Conservation (phyloP, 2,113 vertebrate species). For the Trachemys scripta region DNA sequence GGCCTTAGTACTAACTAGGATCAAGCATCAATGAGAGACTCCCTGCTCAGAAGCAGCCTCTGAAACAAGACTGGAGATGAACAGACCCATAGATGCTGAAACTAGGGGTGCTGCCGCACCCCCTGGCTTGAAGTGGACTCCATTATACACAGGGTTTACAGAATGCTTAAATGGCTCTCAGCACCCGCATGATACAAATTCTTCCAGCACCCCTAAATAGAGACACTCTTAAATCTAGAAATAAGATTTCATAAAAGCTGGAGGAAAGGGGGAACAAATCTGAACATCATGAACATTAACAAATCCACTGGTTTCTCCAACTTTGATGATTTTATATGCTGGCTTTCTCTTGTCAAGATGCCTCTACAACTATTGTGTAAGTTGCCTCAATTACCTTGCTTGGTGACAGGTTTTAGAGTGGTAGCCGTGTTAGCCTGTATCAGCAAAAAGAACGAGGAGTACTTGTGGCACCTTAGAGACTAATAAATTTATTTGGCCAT, state of each 20-base stretch:
- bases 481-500: too few relatives aligned
- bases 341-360: slow-evolving; percentile 15
- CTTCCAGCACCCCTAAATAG: not conserved
- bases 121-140: too few relatives aligned
- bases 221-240: not conserved
- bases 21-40: not conserved
- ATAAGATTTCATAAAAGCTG: not conserved
- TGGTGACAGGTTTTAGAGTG: too few relatives aligned
- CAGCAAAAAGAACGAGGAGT: too few relatives aligned
- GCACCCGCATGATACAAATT: too few relatives aligned
- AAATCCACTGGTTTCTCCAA: slow-evolving; percentile 35
- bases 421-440: too few relatives aligned
- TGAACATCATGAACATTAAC: not conserved
- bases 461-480: too few relatives aligned
- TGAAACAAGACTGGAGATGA: not conserved
- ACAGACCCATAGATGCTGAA: not conserved
- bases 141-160: too few relatives aligned
- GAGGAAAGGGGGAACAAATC: slow-evolving; percentile 1
- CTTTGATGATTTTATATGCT: slow-evolving; percentile 27
- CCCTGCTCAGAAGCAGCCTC: not conserved
- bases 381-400: slow-evolving; percentile 53
- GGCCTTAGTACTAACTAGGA: not conserved
- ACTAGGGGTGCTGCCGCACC: too few relatives aligned
- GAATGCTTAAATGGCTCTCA: too few relatives aligned
- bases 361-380: slow-evolving; percentile 41